Evolutionary conservation across 2,113 vertebrate species (phyloP), one percentile per base, ranked within the genome.

Genomic region (Urocynchramus pylzowi): DNA sequence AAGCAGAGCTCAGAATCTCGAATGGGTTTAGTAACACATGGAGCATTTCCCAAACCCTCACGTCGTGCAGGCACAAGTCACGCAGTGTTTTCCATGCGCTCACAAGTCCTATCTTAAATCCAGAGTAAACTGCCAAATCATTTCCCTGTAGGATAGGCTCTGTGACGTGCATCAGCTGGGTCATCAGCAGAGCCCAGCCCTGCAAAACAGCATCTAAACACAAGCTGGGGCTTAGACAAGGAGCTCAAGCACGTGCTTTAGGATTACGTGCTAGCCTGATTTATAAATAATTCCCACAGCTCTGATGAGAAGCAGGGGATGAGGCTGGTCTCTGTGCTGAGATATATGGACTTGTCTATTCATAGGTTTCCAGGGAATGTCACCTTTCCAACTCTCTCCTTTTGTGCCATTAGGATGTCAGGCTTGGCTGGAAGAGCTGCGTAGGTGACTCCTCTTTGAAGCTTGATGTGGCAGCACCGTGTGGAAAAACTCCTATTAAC

Each of bases 381-480:
- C 68, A 52, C 47, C 39, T 85, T 63, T 28, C 64, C 6, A 13
- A 1, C 15, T 27, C 30, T 74, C 59, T 69, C 6, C 11, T 83
- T 76, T 54, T 54, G 59, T 70, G 47, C 15, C 20, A 1, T 76
- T 42, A 24, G 75, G 57, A 35, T 61, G 86, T 93, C 49, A 65
- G 65, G 33, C 8, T n/a, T 53, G 68, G 26, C 70, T 59, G 33
- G 15, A 54, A 24, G 59, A 90, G 44, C 6, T 15, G 52, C 7
- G 4, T 10, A 22, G 30, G 74, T 41, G 59, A 33, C 19, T 79
- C 28, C 10, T 65, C 50, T 75, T 39, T 39, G 33, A 67, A 61
- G 41, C n/a, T 17, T 45, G 20, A 49, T 44, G 14, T 0, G 0
- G 52, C 47, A 70, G 54, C 60, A 24, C 2, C 0, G 0, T 22